These are phyloP conservation scores for Netelia melanura DNA, from an alignment of 2,888 invertebrate genomes.

Conservation along the genomic window DNA sequence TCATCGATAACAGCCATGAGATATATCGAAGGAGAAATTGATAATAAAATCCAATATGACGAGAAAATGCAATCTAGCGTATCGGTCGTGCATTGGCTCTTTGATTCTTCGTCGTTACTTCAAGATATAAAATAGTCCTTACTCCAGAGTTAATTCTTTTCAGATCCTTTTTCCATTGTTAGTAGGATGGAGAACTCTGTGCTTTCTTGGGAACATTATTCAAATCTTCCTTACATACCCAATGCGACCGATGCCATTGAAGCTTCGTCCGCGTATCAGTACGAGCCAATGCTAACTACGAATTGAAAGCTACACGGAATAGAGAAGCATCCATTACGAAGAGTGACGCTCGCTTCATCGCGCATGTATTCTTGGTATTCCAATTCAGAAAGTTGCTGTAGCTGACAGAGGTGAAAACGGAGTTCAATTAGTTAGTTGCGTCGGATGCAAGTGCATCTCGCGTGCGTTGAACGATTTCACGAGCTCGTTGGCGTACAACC, in stretches of 20 bases:
- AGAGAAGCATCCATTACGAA: constrained; percentile 46
- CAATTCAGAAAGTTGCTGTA: constrained; percentile 54
- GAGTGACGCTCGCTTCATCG: constrained; percentile 31
- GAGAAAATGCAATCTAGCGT: too few relatives aligned
- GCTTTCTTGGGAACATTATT: not conserved
- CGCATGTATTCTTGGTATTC: constrained; percentile 34
- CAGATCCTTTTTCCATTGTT: not conserved
- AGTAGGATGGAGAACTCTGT: not conserved
- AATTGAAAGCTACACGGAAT: constrained; percentile 12
- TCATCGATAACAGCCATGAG: too few relatives aligned
- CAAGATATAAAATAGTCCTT: not conserved
- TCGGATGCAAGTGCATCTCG: constrained; percentile 63
- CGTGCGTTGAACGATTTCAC: constrained; percentile 51
- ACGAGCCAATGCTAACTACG: constrained; percentile 6
- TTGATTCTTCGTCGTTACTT: not conserved
- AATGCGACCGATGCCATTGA: not conserved
- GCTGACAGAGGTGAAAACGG: constrained; percentile 61
- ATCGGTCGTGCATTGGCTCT: not conserved
- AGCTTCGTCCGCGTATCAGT: constrained; percentile 25
- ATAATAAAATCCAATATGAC: too few relatives aligned
- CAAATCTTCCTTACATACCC: not conserved
- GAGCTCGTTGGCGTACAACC: constrained; percentile 30
- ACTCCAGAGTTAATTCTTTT: not conserved
- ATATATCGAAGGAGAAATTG: too few relatives aligned
- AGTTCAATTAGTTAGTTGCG: constrained; percentile 63